A percentile compares a stretch with the other conserved stretches of the same genome.
phyloP scores from a whole-genome alignment of 2,797 vertebrate genomes.

The Capromys pilorides region DNA sequence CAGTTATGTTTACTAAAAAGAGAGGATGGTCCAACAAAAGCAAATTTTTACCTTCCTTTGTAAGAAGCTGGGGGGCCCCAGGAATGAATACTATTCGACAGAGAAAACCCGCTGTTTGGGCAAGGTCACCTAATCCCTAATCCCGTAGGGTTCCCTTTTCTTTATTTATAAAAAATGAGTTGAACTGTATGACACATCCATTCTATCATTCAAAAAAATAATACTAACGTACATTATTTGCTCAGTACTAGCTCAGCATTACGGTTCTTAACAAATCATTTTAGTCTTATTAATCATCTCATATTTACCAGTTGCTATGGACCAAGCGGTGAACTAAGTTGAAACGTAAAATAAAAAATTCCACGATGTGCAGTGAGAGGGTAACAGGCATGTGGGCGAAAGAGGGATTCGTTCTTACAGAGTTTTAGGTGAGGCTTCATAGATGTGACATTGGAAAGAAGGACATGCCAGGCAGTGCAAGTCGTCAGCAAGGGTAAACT shows the following conservation, averaged over 20 bases:
- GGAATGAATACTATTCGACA: constrained; percentile 65
- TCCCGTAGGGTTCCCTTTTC: constrained; percentile 48
- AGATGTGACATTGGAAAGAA: constrained; percentile 66
- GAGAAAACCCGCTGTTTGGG: constrained; percentile 65
- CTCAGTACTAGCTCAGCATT: constrained; percentile 50
- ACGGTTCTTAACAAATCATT: not conserved
- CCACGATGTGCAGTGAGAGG: constrained; percentile 29
- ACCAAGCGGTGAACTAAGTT: constrained; percentile 41
- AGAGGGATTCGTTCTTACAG: constrained; percentile 47
- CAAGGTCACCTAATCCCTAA: constrained; percentile 77
- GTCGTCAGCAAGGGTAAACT: constrained; percentile 38
- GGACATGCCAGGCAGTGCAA: constrained; percentile 37
- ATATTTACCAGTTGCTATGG: constrained; percentile 40
- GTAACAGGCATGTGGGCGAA: constrained; percentile 25
- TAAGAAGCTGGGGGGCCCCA: constrained; percentile 52
- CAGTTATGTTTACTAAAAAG: constrained; percentile 51
- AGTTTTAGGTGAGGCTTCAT: constrained; percentile 57
- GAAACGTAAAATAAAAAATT: constrained; percentile 46
- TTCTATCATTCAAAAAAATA: constrained; percentile 61
- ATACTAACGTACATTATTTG: constrained; percentile 45
- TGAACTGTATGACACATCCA: constrained; percentile 59
- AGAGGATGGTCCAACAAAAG: constrained; percentile 50
- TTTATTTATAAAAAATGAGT: constrained; percentile 72
- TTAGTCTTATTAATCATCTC: constrained; percentile 51
- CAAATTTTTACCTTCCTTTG: constrained; percentile 67